Base-by-base conservation (phyloP, 2,888 invertebrate genomes). In the Gymnosoma rotundatum region DNA sequence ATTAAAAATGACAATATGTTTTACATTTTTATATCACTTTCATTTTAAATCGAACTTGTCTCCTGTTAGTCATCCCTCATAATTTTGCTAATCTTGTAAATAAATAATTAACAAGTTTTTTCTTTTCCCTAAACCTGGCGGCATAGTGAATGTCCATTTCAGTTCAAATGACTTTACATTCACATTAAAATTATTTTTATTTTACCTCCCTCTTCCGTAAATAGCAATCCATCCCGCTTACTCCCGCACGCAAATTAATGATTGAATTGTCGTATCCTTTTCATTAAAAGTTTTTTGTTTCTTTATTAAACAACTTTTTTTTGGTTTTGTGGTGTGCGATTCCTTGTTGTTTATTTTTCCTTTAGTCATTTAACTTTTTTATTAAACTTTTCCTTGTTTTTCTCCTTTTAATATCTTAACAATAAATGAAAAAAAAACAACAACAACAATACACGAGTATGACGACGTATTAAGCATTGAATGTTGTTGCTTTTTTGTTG, bases 201-300 rank as follows among this genome's bases (percentile, higher is more conserved):
- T 61, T 54, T 20, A 16, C 3, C 48, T 9, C 52, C 58, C 32
- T 54, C n/a, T 21, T 50, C 52, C 42, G 48, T 32, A 10, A 36
- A 21, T 16, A 18, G 16, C 45, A 50, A 32, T 12, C 10, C 45
- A 45, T 12, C 4, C 38, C 38, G 20, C 50, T 52, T n/a, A 60
- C 56, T 38, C n/a, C n/a, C n/a, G n/a, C n/a, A n/a, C n/a, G 36
- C 3, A 32, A 32, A 32, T n/a, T 14, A 32, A 78, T 83, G 73
- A 78, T 78, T 78, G 69, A 78, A 78, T 74, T 83, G 82, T 74
- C 72, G 72, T 36, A 48, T 74, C 20, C 7, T 58, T 72, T 78
- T 70, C 78, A 70, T 78, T 54, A 48, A 70, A 69, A 52, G 36
- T 63, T 38, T 75, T 45, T 64, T 38, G 14, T 48, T 48, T 48